Conservation (phyloP, 2,888 invertebrate species). For the Hirtodrosophila histrioides region DNA sequence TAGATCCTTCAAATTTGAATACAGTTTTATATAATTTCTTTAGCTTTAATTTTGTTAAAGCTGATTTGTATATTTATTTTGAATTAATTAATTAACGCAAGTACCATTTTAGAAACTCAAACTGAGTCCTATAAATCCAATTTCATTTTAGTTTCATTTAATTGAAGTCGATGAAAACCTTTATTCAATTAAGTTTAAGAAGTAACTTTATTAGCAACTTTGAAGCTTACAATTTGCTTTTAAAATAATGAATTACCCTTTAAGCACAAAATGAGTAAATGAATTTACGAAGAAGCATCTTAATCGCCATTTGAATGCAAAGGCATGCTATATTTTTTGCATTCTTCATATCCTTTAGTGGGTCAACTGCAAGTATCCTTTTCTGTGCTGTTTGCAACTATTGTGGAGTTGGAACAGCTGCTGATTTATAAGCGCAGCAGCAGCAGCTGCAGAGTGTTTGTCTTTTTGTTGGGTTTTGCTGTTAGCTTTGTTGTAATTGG, state of each 20-base stretch:
- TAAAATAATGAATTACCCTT: not conserved
- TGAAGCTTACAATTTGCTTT: not conserved
- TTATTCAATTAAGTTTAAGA: no score
- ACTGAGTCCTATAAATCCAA: no score
- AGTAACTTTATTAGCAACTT: no score
- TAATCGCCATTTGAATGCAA: conserved; percentile 1
- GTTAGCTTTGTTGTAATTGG: conserved; percentile 24
- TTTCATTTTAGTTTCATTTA: no score
- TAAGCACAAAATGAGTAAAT: not conserved
- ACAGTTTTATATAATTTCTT: no score
- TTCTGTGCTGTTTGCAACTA: conserved; percentile 16
- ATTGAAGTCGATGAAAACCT: no score
- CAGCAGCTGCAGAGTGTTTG: conserved; percentile 27
- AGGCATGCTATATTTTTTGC: not conserved
- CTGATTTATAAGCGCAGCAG: conserved; percentile 62
- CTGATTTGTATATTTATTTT: no score
- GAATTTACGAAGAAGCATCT: conserved; percentile 3
- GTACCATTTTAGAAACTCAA: no score
- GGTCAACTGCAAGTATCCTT: conserved; percentile 32
- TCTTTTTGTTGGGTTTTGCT: conserved; percentile 2
- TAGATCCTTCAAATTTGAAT: no score
- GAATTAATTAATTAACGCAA: no score
- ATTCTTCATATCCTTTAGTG: not conserved
- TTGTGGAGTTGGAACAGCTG: conserved; percentile 35
- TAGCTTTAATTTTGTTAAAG: no score